A percentile compares a stretch with the other conserved stretches of the same genome.
Evolutionary conservation across 2,888 invertebrate species (phyloP).

Genomic region (Eugnorisma glareosa): DNA sequence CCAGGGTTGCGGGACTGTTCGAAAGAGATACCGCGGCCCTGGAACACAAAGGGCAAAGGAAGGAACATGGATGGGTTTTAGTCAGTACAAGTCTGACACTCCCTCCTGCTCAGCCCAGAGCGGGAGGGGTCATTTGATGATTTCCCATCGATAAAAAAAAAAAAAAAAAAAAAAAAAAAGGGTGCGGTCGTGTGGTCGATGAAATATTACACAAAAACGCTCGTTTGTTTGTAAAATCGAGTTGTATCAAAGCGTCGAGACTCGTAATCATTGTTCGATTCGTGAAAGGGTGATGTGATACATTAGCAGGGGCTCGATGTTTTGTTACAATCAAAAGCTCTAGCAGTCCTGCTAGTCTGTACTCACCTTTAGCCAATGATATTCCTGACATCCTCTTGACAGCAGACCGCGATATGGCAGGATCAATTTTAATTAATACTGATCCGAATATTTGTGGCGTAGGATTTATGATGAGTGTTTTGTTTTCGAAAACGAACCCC

Average conservation of each 20-base stretch:
- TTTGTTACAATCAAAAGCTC: neutral
- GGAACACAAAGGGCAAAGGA: too few relatives aligned
- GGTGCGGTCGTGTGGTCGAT: neutral
- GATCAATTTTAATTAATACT: constrained; percentile 44
- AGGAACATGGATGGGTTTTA: too few relatives aligned
- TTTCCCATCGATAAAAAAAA: too few relatives aligned
- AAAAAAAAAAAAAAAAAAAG: too few relatives aligned
- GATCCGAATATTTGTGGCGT: constrained; percentile 24
- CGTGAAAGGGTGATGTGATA: neutral
- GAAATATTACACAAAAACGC: neutral
- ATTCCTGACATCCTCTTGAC: constrained; percentile 40
- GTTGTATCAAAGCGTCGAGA: neutral
- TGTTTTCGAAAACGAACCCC: neutral
- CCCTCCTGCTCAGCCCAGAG: too few relatives aligned
- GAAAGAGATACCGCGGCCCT: too few relatives aligned
- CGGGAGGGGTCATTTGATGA: too few relatives aligned
- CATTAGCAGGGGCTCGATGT: neutral
- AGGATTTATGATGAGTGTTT: neutral
- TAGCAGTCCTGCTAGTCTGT: neutral
- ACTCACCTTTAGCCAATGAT: constrained; percentile 33
- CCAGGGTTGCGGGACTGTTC: too few relatives aligned
- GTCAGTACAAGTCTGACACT: too few relatives aligned
- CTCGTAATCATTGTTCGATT: neutral
- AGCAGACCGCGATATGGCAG: constrained; percentile 49
- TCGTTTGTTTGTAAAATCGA: neutral